Conservation (phyloP, 2,797 vertebrate genomes). For the Neomorphus geoffroyi region DNA sequence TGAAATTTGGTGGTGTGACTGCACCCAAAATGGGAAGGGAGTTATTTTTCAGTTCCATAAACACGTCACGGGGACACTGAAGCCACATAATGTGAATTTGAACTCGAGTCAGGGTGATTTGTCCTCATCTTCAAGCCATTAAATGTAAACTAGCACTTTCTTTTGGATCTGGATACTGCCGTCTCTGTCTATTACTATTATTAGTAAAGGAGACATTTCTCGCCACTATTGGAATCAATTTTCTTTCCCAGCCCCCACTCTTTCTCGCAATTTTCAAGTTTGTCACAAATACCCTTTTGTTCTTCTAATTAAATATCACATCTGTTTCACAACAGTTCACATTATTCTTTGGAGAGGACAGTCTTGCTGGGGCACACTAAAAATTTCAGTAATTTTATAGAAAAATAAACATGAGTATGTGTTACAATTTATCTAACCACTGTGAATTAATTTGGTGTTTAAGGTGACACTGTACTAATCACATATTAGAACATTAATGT, state of each 20-base stretch:
- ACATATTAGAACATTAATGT: conserved; percentile 24
- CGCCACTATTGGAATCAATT: background rate
- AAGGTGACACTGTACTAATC: conserved; percentile 48
- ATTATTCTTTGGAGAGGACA: background rate
- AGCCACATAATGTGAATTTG: background rate
- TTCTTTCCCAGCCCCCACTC: background rate
- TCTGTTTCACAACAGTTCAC: conserved; percentile 13
- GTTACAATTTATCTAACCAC: conserved; percentile 4
- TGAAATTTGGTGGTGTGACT: background rate
- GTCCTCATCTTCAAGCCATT: background rate
- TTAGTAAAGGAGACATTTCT: background rate
- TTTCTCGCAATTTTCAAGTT: background rate
- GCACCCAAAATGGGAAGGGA: background rate
- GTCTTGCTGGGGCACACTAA: background rate
- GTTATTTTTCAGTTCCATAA: background rate
- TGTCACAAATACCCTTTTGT: background rate
- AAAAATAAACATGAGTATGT: background rate
- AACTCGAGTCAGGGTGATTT: background rate
- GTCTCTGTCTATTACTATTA: background rate
- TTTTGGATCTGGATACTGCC: background rate
- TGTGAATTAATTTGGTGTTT: conserved; percentile 47
- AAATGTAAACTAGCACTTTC: background rate
- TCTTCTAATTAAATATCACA: conserved; percentile 40
- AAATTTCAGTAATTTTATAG: background rate
- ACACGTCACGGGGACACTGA: background rate